Percentiles rank a stretch among this genome's conserved stretches.
Evolutionary conservation across 2,797 vertebrate genomes (phyloP).

Genomic region (Schizothorax lantsangensis): DNA sequence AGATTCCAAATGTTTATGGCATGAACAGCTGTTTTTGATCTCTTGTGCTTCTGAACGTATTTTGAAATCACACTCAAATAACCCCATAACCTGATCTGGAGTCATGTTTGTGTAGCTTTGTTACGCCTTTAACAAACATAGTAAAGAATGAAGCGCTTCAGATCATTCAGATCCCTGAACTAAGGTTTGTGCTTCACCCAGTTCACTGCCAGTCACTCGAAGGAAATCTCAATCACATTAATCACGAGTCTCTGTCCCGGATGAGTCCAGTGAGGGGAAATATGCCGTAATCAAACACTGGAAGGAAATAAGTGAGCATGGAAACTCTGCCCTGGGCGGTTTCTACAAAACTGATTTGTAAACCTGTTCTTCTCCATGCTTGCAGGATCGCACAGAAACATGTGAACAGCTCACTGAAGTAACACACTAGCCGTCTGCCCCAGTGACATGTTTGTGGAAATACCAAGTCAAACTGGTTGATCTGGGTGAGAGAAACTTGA

Average conservation of each 20-base stretch:
- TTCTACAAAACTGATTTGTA: not conserved
- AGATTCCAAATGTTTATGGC: not conserved
- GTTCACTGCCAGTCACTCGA: not conserved
- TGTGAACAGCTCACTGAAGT: not conserved
- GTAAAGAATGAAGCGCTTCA: not conserved
- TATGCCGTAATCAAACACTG: not conserved
- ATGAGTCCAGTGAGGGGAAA: not conserved
- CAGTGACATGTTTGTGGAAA: not conserved
- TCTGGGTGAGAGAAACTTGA: not conserved
- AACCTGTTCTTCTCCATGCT: constrained; percentile 6
- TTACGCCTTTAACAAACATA: not conserved
- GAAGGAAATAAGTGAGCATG: not conserved
- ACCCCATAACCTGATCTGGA: not conserved
- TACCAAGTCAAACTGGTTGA: not conserved
- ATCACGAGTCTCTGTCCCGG: not conserved
- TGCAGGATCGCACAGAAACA: not conserved
- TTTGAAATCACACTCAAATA: not conserved
- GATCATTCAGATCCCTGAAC: not conserved
- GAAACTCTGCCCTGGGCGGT: not conserved
- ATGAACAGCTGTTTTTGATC: not conserved
- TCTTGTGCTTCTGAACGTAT: not conserved
- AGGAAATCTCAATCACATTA: not conserved
- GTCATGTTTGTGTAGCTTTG: not conserved
- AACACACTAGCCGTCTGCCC: not conserved
- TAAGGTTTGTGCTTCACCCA: not conserved